Base-by-base conservation (phyloP, 1,140 invertebrate genomes). In the Linepithema humile region DNA sequence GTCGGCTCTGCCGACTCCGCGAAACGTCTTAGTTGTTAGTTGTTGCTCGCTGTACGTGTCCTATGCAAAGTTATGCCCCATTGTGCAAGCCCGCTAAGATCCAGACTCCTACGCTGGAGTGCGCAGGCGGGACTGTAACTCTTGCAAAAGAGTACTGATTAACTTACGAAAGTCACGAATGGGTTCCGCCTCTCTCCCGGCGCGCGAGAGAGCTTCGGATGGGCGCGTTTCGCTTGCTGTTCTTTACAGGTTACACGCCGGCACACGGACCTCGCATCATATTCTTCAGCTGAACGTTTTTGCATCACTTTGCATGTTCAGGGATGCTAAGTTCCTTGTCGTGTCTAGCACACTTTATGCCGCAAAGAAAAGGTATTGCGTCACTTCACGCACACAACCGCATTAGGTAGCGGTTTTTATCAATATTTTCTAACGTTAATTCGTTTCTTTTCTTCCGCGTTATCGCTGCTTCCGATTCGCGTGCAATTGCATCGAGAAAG, bases 1-100 rank as follows among this genome's bases (percentile, higher is more conserved):
- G 35, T 38, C 12, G 65, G 38, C 82, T 85, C 73, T 53, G 74
- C 80, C 74, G 80, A 83, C 73, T 89, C 78, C 74, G 84, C 85
- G 77, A 73, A 87, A 89, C 89, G 86, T 90, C 92, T 93, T 92
- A 93, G 92, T 93, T 93, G 93, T 94, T 93, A 92, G 92, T 92
- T 91, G 92, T 92, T 93, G 91, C 90, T 90, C 67, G 83, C 75
- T 90, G 73, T 90, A 88, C 86, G 88, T 86, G 87, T 90, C 89
- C 87, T 87, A 88, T 89, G 87, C 90, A 91, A 94, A 94, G 90
- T 94, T 94, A 91, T 90, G 88, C 87, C 86, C 88, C 90, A 91
- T 92, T 93, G 92, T 91, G 88, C 87, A 82, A 91, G 83, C 89
- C 85, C 80, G 85, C 85, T 85, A 88, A 90, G 90, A 91, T 90